Base-by-base conservation (phyloP, 2,113 vertebrate species). In the Chaenogobius annularis region DNA sequence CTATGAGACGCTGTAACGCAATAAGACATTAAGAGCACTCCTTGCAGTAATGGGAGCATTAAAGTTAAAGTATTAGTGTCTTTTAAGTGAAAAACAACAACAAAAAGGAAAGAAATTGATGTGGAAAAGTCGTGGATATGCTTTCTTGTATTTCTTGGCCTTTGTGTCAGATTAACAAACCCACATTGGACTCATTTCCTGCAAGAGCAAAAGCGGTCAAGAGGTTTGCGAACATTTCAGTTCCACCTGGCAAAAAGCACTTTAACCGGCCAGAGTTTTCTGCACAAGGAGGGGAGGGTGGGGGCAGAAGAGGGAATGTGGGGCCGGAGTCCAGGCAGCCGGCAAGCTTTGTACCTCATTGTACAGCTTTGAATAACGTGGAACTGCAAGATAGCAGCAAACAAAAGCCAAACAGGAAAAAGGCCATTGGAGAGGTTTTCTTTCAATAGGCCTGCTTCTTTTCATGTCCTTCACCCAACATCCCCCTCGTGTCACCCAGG, bases 371-470 rank as follows among this genome's bases (percentile, higher is more conserved):
- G 75, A 90, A 90, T 89, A 85, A 82, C 79, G 78, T 22, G 20
- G 84, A 83, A 75, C n/a, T 20, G 75, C 64, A 23, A 87, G 80
- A 90, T 82, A 87, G 85, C 69, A 15, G 12, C 74, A 76, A 84
- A 89, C 88, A 90, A 85, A 88, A 82, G 78, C 66, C 44, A 74
- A 85, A 88, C 84, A 89, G 83, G 87, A 86, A 89, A 52, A 85
- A 86, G 79, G 86, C 83, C 81, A 88, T 75, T 75, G 74, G 77
- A 82, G 83, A 83, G 74, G 79, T 84, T 70, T 85, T 70, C 70
- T 78, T 86, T 86, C 74, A 81, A 69, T 66, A 62, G 69, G 6
- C 31, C 13, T 48, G 1, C 14, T 56, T 43, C 73, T 72, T 75
- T 20, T 72, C 63, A 72, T 26, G 10, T 65, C 40, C 56, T 65